Evolutionary conservation across 2,113 vertebrate species (phyloP), one percentile per base, ranked within the genome.

Genomic region (Aspidoscelis tigris): DNA sequence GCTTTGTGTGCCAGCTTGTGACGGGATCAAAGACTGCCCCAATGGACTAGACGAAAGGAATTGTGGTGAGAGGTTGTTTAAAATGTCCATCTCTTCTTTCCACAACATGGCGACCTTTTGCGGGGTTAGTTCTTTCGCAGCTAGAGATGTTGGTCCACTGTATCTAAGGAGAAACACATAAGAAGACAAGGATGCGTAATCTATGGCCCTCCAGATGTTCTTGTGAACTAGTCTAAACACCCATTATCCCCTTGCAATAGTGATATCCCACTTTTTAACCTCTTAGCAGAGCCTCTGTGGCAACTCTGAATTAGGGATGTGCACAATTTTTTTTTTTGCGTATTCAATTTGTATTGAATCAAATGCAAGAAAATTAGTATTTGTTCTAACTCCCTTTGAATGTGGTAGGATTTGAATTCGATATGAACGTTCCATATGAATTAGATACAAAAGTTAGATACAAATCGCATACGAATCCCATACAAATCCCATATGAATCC

Each of bases 41-140:
- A 98, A 97, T 0, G 97, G 96, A 58, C 94, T 98, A 65, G 98
- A 99, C 55, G 98, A 99, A 94, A 97, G 97, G 84, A 98, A 98
- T 50, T 99, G 98, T 1, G 98, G 98, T 99, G 92, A 94, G 94
- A 86, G 10, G 20, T 65, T 71, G 75, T 2, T 65, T 53, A 0
- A 55, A 47, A 1, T 0, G 22, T 16, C 8, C 0, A 0, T 0
- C 4, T 2, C 18, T 20, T 4, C 6, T 22, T 3, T 11, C 6
- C 24, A 20, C 14, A 73, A 43, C 5, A 11, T 55, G 1, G 24
- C 39, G 8, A 14, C 18, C 74, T 1, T 61, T n/a, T 68, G 7
- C 53, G 43, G 14, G 39, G 12, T 14, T 8, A 16, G 12, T 22
- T 21, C 66, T 22, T 12, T 24, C 20, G 26, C 33, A 41, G 11